Base-by-base conservation (phyloP, 2,113 vertebrate species). In the Caloenas nicobarica region DNA sequence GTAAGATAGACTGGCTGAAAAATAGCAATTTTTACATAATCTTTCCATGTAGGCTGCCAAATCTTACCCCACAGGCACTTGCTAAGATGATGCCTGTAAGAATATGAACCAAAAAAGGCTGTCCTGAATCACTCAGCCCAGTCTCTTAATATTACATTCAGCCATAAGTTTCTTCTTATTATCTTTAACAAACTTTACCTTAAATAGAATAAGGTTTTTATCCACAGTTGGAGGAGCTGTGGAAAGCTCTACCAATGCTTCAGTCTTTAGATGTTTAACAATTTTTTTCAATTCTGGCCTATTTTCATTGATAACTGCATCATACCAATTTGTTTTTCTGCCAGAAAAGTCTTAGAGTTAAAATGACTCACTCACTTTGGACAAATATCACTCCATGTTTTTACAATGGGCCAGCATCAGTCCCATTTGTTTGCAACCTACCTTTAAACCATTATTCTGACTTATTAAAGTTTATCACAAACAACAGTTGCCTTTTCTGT, bases 11-110 rank as follows among this genome's bases (percentile, higher is more conserved):
- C 53, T 84, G 50, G 18, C 87, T 93, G 78, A 87, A 91, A 86
- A 95, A 65, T 28, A 91, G 34, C 60, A 85, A 89, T 91, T 97
- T 82, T 19, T 94, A n/a, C 74, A 87, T 86, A 92, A 89, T 92
- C 65, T 89, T 85, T 64, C 48, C n/a, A 65, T 31, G 42, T 64
- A 84, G 62, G 29, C 65, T 92, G 60, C 81, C 73, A 89, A 87
- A 68, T 76, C 77, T 65, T 81, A 18, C 53, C 81, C 84, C 78
- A 89, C 44, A 92, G 53, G 64, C 16, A 68, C 44, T 81, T 64
- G 15, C 38, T 72, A 81, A 81, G 4, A 68, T 76, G 61, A 68
- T 68, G 34, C 22, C 23, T 82, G 5, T 40, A 68, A 81, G 42
- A 84, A 77, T 64, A 91, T 60, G 93, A 92, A 92, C 36, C 16